A percentile compares a stretch with the other conserved stretches of the same genome.
phyloP scores from a whole-genome alignment of 2,113 vertebrate species.

The Bubo bubo region DNA sequence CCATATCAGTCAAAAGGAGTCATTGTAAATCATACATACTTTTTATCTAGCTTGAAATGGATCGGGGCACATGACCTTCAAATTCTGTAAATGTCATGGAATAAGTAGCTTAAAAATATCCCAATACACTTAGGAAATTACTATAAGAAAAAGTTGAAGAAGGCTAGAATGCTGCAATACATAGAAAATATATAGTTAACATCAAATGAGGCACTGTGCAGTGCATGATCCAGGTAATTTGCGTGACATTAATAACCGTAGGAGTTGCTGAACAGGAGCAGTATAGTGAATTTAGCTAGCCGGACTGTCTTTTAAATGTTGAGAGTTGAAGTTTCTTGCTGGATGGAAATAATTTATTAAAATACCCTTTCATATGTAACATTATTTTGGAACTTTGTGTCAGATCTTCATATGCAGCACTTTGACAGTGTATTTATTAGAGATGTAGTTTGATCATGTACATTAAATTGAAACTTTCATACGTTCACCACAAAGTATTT shows the following conservation, averaged over 20 bases:
- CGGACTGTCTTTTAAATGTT: background rate
- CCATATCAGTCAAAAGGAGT: background rate
- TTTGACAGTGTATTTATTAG: background rate
- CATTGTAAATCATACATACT: background rate
- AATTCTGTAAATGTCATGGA: background rate
- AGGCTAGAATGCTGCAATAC: background rate
- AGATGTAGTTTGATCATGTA: background rate
- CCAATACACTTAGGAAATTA: background rate
- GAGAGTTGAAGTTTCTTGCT: background rate
- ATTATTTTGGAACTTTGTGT: background rate
- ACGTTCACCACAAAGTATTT: background rate
- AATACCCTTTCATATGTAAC: background rate
- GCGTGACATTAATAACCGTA: background rate
- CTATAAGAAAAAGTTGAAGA: background rate
- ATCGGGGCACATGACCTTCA: background rate
- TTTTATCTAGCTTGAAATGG: background rate
- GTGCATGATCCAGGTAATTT: background rate
- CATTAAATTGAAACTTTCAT: background rate
- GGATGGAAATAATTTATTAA: background rate
- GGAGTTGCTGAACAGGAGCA: background rate
- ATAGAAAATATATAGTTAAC: background rate
- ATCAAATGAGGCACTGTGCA: background rate
- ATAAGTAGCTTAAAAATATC: background rate
- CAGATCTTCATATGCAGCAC: background rate
- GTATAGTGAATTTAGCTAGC: background rate